Base-by-base conservation (phyloP, 2,797 vertebrate species). In the Phoeniculus purpureus region DNA sequence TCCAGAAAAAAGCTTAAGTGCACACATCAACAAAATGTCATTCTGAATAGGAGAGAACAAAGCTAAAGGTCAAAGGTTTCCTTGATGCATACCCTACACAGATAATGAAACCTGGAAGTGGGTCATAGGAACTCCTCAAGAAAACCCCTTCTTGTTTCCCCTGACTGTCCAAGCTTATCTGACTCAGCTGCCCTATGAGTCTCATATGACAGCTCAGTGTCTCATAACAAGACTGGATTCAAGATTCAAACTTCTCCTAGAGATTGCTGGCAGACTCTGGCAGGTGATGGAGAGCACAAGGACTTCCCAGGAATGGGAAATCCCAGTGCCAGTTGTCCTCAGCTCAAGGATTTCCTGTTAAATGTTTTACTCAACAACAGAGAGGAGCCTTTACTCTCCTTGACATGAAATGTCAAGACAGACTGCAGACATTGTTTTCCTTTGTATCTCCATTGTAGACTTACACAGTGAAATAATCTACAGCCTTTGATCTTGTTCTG, bases 401-500 rank as follows among this genome's bases (percentile, higher is more conserved):
- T 74, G 83, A 71, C 68, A 59, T 61, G 67, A 58, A 84, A 37
- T 85, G 58, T 65, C 59, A 84, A 17, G 54, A 91, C 77, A 86
- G 51, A 91, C 37, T 1, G 2, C 20, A 94, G 31, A 79, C 90
- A 45, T 74, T 54, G 48, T 77, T 93, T 75, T 85, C 56, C 60
- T 87, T 84, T 94, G 43, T 79, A 47, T 58, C 43, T 84, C 75
- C 32, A 37, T 85, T 88, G 77, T 5, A 88, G 81, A 66, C 26
- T 92, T 68, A 84, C 64, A 52, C 15, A 56, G 58, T 52, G 31
- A 77, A 88, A 81, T 59, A 88, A 77, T 52, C 55, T 0, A 1
- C 29, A 74, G 26, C 43, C 67, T 93, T 92, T 95, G 94, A 93
- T 91, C 91, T 81, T 67, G 74, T 43, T 91, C 74, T 87, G 37